A percentile compares a stretch with the other conserved stretches of the same genome.
These are phyloP conservation scores for Heliconius ismenius DNA, from an alignment of 2,888 invertebrate species.

Conservation along the genomic window DNA sequence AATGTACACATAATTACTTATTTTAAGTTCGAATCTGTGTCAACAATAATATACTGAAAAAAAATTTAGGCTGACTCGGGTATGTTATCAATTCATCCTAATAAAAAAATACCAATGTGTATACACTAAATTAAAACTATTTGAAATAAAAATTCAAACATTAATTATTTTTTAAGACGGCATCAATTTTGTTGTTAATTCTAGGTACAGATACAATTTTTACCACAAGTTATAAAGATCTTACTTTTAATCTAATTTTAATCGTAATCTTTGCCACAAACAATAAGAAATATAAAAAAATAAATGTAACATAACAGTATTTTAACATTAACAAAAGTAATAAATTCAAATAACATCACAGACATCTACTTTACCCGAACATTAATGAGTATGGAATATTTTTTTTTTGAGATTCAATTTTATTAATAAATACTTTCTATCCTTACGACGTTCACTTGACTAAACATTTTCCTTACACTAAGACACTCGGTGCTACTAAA, in stretches of 20 bases:
- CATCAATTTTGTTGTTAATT: conserved; percentile 28
- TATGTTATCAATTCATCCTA: conserved; percentile 1
- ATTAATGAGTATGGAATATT: conserved; percentile 61
- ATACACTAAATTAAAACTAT: background rate
- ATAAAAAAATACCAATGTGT: background rate
- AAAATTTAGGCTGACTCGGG: conserved; percentile 1
- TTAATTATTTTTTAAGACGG: conserved; percentile 28
- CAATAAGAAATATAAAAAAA: conserved; percentile 37
- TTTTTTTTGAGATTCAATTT: conserved; percentile 66
- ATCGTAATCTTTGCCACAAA: conserved; percentile 20
- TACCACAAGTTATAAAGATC: conserved; percentile 14
- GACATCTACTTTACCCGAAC: conserved; percentile 69
- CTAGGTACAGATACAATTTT: conserved; percentile 13
- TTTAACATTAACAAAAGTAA: conserved; percentile 61
- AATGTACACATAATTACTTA: conserved; percentile 56
- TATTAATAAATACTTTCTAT: conserved; percentile 51
- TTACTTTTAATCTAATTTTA: conserved; percentile 9
- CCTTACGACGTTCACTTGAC: conserved; percentile 58
- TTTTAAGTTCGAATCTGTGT: conserved; percentile 30
- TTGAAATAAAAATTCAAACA: conserved; percentile 12
- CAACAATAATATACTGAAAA: conserved; percentile 1
- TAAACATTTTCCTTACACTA: conserved; percentile 63
- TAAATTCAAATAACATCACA: conserved; percentile 69
- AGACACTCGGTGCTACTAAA: conserved; percentile 61
- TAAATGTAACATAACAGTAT: conserved; percentile 43